Evolutionary conservation across 2,797 vertebrate genomes (phyloP).

Genomic region (Hapalemur alaotrensis): DNA sequence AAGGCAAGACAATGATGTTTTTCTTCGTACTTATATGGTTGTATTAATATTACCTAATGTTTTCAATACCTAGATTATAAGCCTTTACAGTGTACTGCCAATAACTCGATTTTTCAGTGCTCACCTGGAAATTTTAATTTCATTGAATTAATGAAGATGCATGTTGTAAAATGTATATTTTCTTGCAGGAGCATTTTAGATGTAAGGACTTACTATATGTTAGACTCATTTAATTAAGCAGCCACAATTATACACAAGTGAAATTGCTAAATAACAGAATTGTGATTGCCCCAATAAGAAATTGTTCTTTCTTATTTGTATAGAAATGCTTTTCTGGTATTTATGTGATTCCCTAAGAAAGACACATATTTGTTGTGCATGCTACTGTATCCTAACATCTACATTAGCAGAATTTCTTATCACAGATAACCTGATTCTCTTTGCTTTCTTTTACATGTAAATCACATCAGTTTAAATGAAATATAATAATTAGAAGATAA

Average conservation of each 20-base stretch:
- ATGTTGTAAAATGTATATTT: conserved; percentile 18
- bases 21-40: conserved; percentile 6
- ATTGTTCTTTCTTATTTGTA: conserved; percentile 19
- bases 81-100: background rate
- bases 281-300: conserved; percentile 13
- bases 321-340: conserved; percentile 15
- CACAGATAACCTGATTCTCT: background rate
- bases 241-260: background rate
- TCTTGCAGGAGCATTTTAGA: conserved; percentile 2
- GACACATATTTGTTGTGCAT: background rate
- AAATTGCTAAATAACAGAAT: conserved; percentile 43
- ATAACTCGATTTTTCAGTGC: background rate
- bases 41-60: background rate
- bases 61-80: background rate
- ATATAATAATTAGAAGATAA: background rate
- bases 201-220: background rate
- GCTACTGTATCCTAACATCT: background rate
- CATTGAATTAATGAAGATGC: background rate
- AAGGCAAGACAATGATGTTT: background rate
- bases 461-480: background rate
- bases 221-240: conserved; percentile 35
- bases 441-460: background rate
- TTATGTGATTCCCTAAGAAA: conserved; percentile 24
- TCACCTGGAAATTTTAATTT: background rate
- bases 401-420: background rate